These are phyloP conservation scores for Centropus unirufus DNA, from an alignment of 2,113 vertebrate species.

Conservation along the genomic window DNA sequence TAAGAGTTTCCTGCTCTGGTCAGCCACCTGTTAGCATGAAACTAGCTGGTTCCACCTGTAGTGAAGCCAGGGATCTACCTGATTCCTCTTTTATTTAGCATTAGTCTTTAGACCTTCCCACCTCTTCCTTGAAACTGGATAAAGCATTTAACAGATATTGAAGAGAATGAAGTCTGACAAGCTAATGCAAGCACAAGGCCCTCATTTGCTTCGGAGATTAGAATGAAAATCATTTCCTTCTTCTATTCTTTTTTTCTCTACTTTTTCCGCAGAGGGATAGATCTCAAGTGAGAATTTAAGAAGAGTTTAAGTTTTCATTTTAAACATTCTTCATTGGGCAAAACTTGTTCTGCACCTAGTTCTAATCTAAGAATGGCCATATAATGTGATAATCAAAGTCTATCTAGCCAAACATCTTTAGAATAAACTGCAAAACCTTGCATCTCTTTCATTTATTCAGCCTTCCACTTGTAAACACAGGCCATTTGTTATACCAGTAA, in stretches of 20 bases:
- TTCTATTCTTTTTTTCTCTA: background rate
- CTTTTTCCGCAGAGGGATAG: background rate
- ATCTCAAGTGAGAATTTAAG: background rate
- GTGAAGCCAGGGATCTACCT: background rate
- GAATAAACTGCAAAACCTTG: background rate
- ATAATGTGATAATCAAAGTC: background rate
- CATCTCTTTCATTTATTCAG: background rate
- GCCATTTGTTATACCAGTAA: conserved; percentile 1
- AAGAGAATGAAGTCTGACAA: background rate
- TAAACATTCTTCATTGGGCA: background rate
- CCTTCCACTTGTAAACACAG: conserved; percentile 20
- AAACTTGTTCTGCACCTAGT: background rate
- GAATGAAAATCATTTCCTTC: background rate
- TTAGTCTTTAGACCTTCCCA: background rate
- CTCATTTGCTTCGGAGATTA: background rate
- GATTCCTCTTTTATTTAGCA: background rate
- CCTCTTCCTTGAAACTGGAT: background rate
- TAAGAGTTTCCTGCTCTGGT: background rate
- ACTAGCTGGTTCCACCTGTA: background rate
- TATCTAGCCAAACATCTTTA: background rate
- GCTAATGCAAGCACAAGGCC: background rate
- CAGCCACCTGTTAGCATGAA: background rate
- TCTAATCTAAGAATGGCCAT: background rate
- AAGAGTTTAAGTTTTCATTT: background rate
- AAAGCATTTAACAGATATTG: background rate